Conservation (phyloP, 2,888 invertebrate genomes). For the Teleogryllus oceanicus region DNA sequence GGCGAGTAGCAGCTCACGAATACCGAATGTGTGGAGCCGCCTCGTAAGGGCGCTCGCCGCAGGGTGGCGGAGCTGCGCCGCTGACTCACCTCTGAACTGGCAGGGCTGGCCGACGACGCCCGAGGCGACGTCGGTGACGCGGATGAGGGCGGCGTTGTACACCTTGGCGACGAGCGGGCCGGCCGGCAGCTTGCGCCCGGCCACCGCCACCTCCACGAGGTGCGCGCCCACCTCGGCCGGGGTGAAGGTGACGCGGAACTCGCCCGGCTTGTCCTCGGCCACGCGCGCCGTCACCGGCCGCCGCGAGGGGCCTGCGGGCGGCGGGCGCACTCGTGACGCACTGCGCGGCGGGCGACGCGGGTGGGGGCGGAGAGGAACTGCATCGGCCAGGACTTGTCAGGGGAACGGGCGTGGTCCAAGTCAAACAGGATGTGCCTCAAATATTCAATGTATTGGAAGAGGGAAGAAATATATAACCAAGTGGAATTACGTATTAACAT, state of each 20-base stretch:
- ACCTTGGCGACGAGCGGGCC: conserved; percentile 91
- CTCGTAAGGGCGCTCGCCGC: too few relatives aligned
- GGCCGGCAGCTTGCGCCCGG: conserved; percentile 83
- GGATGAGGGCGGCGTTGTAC: conserved; percentile 89
- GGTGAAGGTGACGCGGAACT: conserved; percentile 87
- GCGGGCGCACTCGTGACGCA: neutral
- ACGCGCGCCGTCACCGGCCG: conserved; percentile 77
- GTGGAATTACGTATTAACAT: neutral
- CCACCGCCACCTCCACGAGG: conserved; percentile 84
- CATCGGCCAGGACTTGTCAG: too few relatives aligned
- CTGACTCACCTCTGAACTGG: conserved; percentile 81
- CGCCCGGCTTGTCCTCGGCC: conserved; percentile 71
- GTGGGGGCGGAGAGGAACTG: too few relatives aligned
- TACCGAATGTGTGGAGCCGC: too few relatives aligned
- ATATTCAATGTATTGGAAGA: too few relatives aligned
- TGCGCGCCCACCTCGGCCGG: conserved; percentile 93
- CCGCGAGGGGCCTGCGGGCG: conserved; percentile 72
- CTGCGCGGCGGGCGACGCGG: neutral
- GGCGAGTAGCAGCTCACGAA: too few relatives aligned
- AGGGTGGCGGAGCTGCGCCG: too few relatives aligned
- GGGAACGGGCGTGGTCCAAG: too few relatives aligned
- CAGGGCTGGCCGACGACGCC: conserved; percentile 94
- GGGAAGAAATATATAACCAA: neutral
- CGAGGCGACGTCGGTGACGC: conserved; percentile 89
- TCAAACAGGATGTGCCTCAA: too few relatives aligned